Conservation (phyloP, 2,797 vertebrate genomes). For the Harpagifer antarcticus region DNA sequence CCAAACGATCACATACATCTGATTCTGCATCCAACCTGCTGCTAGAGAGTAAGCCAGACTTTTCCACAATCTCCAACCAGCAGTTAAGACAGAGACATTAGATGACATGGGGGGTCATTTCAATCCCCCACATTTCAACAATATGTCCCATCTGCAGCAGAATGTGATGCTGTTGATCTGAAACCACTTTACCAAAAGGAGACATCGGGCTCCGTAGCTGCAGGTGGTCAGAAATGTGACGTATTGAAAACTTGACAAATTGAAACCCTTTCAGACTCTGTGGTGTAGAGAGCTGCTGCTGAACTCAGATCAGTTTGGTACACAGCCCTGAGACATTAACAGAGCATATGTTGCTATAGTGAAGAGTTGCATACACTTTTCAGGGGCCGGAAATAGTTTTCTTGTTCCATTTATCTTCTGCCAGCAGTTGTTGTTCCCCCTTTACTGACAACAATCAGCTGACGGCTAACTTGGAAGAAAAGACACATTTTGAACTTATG, state of each 20-base stretch:
- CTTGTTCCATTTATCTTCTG: neutral
- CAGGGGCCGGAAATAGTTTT: neutral
- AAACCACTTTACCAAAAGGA: slow-evolving; percentile 9
- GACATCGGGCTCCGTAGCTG: neutral
- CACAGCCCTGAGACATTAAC: neutral
- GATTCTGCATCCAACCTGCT: neutral
- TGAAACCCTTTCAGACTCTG: neutral
- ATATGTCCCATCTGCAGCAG: slow-evolving; percentile 28
- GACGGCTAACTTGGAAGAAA: neutral
- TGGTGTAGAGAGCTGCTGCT: neutral
- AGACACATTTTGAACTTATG: neutral
- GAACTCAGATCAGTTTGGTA: neutral
- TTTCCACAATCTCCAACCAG: neutral
- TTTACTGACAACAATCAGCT: slow-evolving; percentile 1
- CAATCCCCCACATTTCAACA: slow-evolving; percentile 20
- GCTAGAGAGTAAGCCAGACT: neutral
- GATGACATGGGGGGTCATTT: neutral
- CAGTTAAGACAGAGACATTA: neutral
- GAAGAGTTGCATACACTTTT: neutral
- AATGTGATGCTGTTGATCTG: slow-evolving; percentile 27
- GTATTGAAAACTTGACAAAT: slow-evolving; percentile 2
- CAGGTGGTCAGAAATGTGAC: neutral
- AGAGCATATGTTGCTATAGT: neutral
- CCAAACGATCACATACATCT: neutral
- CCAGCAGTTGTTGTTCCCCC: neutral